These are phyloP conservation scores for Podarcis siculus DNA, from an alignment of 2,797 vertebrate species.

Conservation along the genomic window DNA sequence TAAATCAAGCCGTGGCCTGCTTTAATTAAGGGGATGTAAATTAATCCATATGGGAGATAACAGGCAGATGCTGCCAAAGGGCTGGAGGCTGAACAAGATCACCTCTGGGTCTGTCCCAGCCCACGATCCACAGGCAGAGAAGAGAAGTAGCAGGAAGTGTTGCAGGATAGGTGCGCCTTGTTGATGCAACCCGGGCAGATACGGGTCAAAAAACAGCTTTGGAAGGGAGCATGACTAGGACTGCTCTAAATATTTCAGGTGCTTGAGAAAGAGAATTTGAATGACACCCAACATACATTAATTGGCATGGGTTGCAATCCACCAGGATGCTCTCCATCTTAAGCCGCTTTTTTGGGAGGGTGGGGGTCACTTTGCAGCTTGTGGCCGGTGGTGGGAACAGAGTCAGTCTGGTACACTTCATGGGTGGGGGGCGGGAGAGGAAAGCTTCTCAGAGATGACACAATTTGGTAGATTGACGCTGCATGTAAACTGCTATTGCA, in stretches of 20 bases:
- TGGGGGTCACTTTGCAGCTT: too few relatives aligned
- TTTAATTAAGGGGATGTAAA: constrained; percentile 27
- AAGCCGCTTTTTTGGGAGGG: not conserved
- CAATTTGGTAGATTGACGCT: not conserved
- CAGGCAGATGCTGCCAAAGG: not conserved
- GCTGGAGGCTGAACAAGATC: not conserved
- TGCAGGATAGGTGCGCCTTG: not conserved
- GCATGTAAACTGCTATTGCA: not conserved
- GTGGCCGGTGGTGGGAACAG: not conserved
- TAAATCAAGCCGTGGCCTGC: not conserved
- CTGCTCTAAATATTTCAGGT: not conserved
- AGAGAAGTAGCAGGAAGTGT: not conserved
- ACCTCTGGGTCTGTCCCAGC: not conserved
- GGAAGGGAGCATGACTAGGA: not conserved
- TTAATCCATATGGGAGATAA: constrained; percentile 14
- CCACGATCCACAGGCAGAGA: not conserved
- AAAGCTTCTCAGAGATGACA: not conserved
- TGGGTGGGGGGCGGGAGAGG: too few relatives aligned
- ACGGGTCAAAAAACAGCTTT: not conserved
- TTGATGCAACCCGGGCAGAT: not conserved
- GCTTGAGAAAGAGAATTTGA: not conserved
- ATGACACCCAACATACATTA: too few relatives aligned
- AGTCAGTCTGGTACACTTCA: too few relatives aligned
- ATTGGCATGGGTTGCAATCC: not conserved
- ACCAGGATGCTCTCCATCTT: not conserved